phyloP scores from a whole-genome alignment of 2,888 invertebrate species.

The Ectemnius continuus region DNA sequence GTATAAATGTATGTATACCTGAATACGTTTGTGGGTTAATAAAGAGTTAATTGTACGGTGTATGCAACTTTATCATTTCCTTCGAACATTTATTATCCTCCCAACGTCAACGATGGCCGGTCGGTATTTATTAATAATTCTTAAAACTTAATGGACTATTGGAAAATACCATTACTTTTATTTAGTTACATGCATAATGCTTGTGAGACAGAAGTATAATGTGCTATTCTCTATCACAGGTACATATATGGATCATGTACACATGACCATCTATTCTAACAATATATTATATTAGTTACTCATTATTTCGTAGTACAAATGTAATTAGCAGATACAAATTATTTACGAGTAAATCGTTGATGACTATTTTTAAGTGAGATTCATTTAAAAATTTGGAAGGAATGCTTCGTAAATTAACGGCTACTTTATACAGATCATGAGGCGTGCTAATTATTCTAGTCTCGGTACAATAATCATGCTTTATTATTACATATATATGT shows the following conservation, averaged over 20 bases:
- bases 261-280: slow-evolving; percentile 48
- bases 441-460: slow-evolving; percentile 31
- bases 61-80: not conserved
- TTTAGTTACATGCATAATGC: slow-evolving; percentile 49
- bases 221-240: slow-evolving; percentile 70
- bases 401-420: slow-evolving; percentile 36
- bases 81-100: not conserved
- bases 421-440: slow-evolving; percentile 32
- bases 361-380: slow-evolving; percentile 22
- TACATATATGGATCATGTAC: slow-evolving; percentile 66
- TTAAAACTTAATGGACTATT: slow-evolving; percentile 40
- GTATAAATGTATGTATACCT: slow-evolving; percentile 53
- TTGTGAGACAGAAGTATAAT: slow-evolving; percentile 57
- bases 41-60: slow-evolving; percentile 45
- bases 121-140: slow-evolving; percentile 43
- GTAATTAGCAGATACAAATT: slow-evolving; percentile 23
- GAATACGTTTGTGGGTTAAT: slow-evolving; percentile 51
- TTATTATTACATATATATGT: slow-evolving; percentile 28
- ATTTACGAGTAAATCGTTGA: not conserved
- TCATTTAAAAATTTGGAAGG: slow-evolving; percentile 29
- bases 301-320: slow-evolving; percentile 26
- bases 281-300: slow-evolving; percentile 40
- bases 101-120: not conserved
- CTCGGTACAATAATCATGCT: slow-evolving; percentile 50
- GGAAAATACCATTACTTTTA: slow-evolving; percentile 28